Evolutionary conservation across 2,113 vertebrate genomes (phyloP).

Genomic region (Pontoporia blainvillei): DNA sequence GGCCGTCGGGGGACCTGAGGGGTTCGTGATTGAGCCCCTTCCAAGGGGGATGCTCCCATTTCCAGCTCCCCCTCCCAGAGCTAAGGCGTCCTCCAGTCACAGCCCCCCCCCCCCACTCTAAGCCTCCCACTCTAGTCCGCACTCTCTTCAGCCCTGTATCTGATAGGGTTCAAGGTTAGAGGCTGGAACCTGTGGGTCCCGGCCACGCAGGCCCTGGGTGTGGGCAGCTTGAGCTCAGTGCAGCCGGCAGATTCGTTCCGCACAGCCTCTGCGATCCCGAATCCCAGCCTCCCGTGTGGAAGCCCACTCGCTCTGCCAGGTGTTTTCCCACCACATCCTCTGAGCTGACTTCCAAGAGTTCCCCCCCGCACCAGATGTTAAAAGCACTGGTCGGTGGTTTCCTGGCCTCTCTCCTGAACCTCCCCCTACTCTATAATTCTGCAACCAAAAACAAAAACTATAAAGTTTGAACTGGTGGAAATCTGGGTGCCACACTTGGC

Average conservation of each 20-base stretch:
- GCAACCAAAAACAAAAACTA: not conserved
- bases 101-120: fast-evolving
- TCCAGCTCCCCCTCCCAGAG: not conserved
- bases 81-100: not conserved
- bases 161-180: conserved; percentile 34
- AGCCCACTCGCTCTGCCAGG: conserved; percentile 12
- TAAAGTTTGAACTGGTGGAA: not conserved
- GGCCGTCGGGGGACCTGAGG: not conserved
- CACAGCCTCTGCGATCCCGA: conserved; percentile 47
- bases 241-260: conserved; percentile 11
- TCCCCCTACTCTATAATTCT: not conserved
- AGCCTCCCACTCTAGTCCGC: not conserved
- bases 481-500: not conserved
- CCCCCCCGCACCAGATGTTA: conserved; percentile 67
- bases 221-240: conserved; percentile 46
- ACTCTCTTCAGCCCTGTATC: not conserved
- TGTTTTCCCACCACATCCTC: conserved; percentile 71
- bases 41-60: conserved; percentile 34
- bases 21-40: not conserved
- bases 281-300: not conserved
- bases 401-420: conserved; percentile 51
- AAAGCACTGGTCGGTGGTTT: not conserved
- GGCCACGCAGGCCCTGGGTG: not conserved
- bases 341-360: conserved; percentile 63
- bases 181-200: not conserved